phyloP scores from a whole-genome alignment of 2,797 vertebrate species.

The Stomatorhinus walkeri region DNA sequence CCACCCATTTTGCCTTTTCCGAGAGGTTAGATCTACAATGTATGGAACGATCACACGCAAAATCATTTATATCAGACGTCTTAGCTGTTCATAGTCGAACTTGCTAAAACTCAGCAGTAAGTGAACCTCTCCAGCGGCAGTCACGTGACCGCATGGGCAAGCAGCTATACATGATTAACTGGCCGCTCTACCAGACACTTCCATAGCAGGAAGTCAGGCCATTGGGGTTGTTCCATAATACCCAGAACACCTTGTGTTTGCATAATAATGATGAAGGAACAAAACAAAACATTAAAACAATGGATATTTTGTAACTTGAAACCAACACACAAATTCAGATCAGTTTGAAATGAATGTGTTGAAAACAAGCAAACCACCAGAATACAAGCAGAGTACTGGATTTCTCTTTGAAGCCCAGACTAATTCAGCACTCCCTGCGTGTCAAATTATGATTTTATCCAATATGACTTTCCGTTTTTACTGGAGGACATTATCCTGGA shows the following conservation, averaged over 20 bases:
- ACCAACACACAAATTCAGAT: not conserved
- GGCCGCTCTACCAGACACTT: not conserved
- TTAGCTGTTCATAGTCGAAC: not conserved
- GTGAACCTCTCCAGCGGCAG: not conserved
- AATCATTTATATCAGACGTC: not conserved
- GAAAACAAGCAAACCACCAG: not conserved
- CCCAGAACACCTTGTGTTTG: not conserved
- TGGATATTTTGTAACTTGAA: not conserved
- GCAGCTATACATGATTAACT: not conserved
- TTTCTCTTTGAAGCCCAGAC: not conserved
- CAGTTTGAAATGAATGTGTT: not conserved
- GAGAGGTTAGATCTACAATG: not conserved
- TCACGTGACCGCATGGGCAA: not conserved
- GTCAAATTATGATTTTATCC: conserved; percentile 5
- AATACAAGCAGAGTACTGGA: not conserved
- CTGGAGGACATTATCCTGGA: not conserved
- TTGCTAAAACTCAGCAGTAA: not conserved
- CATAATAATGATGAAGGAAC: not conserved
- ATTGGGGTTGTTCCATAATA: not conserved
- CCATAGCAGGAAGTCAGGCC: not conserved
- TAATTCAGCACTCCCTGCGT: not conserved
- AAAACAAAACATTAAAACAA: not conserved
- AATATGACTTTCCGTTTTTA: not conserved
- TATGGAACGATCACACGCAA: not conserved
- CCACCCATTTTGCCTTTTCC: not conserved